phyloP scores from a whole-genome alignment of 2,797 vertebrate genomes.

The Poecilia gillii region DNA sequence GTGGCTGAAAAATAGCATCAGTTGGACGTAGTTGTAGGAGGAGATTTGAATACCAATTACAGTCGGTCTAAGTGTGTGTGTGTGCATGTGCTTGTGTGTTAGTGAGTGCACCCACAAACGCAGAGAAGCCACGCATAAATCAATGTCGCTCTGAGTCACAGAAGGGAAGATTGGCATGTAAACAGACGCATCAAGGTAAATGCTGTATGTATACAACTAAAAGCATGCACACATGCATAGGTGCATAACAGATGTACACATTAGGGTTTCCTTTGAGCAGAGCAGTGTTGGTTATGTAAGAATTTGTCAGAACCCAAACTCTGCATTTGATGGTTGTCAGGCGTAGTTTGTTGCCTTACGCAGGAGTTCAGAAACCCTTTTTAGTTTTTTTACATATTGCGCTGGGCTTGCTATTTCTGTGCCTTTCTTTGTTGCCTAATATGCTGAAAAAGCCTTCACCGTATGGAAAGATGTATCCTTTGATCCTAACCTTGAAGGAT shows the following conservation, averaged over 20 bases:
- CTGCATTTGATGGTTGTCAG: constrained; percentile 67
- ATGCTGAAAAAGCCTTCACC: constrained; percentile 55
- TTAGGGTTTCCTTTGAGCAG: constrained; percentile 37
- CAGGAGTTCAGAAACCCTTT: constrained; percentile 51
- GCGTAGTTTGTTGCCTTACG: constrained; percentile 60
- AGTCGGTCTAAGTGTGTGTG: constrained; percentile 38
- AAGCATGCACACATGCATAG: constrained; percentile 28
- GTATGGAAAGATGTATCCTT: constrained; percentile 74
- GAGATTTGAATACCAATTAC: constrained; percentile 81
- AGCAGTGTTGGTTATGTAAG: constrained; percentile 34
- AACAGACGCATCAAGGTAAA: constrained; percentile 70
- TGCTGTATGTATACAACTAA: constrained; percentile 42
- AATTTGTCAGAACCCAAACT: constrained; percentile 42
- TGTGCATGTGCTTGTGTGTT: constrained; percentile 20
- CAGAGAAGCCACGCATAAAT: constrained; percentile 66
- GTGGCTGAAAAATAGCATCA: constrained; percentile 68
- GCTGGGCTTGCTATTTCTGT: constrained; percentile 58
- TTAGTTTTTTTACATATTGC: constrained; percentile 44
- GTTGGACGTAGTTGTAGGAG: constrained; percentile 72
- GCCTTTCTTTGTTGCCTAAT: constrained; percentile 72
- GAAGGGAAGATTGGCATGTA: constrained; percentile 60
- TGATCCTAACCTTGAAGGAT: constrained; percentile 75
- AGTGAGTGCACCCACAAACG: constrained; percentile 21
- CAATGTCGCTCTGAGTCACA: constrained; percentile 72
- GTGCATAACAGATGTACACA: constrained; percentile 18